phyloP scores from a whole-genome alignment of 2,797 vertebrate species.

The Tragelaphus eurycerus region DNA sequence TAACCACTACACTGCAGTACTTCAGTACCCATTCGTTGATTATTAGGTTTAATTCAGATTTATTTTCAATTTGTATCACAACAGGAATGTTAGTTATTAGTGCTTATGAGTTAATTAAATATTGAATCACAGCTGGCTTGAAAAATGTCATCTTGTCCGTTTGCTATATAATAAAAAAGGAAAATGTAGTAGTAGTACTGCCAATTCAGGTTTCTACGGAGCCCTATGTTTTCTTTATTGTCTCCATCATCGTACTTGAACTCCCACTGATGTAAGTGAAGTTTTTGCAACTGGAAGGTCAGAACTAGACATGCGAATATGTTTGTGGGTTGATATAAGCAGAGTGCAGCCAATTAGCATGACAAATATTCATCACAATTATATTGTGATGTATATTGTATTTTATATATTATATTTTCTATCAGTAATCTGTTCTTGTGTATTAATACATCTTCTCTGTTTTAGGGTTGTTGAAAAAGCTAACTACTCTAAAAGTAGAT shows the following conservation, averaged over 20 bases:
- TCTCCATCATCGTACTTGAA: neutral
- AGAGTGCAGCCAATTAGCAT: neutral
- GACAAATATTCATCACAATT: neutral
- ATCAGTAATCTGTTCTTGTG: neutral
- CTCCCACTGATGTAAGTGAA: neutral
- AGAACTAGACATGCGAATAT: neutral
- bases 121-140: constrained; percentile 41
- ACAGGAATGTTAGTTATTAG: constrained; percentile 26
- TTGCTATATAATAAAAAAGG: neutral
- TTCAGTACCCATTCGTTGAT: neutral
- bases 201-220: neutral
- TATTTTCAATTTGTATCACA: constrained; percentile 37
- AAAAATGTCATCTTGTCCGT: neutral
- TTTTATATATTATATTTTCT: neutral
- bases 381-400: neutral
- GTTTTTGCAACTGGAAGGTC: neutral
- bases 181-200: neutral
- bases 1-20: neutral
- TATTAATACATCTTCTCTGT: constrained; percentile 56
- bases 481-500: constrained; percentile 98
- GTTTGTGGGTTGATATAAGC: neutral
- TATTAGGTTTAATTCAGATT: constrained; percentile 34
- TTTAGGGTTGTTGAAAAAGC: constrained; percentile 96
- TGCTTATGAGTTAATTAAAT: constrained; percentile 46
- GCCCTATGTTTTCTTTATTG: neutral